These are phyloP conservation scores for Eilema depressum DNA, from an alignment of 2,888 invertebrate genomes.

Conservation along the genomic window DNA sequence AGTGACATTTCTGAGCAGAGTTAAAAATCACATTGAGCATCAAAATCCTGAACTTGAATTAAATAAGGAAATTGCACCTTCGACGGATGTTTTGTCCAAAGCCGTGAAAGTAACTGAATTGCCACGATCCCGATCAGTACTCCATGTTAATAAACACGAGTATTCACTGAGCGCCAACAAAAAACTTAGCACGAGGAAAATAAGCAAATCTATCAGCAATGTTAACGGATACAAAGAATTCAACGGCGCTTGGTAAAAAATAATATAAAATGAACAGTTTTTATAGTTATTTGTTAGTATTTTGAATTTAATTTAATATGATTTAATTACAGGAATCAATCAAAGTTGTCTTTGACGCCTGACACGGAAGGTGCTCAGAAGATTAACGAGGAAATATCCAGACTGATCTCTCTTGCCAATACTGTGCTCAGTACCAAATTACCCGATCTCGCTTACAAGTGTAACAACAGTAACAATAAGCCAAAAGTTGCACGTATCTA, in stretches of 20 bases:
- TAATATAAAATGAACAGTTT: constrained; percentile 15
- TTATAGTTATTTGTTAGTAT: background rate
- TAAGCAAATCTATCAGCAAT: constrained; percentile 81
- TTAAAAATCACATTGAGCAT: constrained; percentile 88
- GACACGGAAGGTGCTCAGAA: constrained; percentile 72
- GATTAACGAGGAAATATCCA: constrained; percentile 79
- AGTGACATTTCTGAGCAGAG: constrained; percentile 89
- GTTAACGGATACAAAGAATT: constrained; percentile 77
- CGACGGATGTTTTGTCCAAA: constrained; percentile 52
- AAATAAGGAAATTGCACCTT: constrained; percentile 53
- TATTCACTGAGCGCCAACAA: constrained; percentile 66
- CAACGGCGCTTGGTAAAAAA: constrained; percentile 71
- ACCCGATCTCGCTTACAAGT: constrained; percentile 76
- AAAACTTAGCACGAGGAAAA: constrained; percentile 75
- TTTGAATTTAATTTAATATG: background rate
- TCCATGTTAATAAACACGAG: constrained; percentile 78
- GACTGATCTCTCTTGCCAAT: constrained; percentile 83
- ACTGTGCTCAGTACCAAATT: constrained; percentile 80
- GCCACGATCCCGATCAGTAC: constrained; percentile 77
- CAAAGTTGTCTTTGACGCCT: constrained; percentile 71
- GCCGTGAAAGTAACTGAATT: constrained; percentile 69
- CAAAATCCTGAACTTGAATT: constrained; percentile 62
- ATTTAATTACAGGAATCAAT: constrained; percentile 70
- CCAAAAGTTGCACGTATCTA: constrained; percentile 45
- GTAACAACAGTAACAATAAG: constrained; percentile 55